Evolutionary conservation across 35 echinoderm and acorn worm species (phyloP).

Genomic region (Apostichopus californicus): DNA sequence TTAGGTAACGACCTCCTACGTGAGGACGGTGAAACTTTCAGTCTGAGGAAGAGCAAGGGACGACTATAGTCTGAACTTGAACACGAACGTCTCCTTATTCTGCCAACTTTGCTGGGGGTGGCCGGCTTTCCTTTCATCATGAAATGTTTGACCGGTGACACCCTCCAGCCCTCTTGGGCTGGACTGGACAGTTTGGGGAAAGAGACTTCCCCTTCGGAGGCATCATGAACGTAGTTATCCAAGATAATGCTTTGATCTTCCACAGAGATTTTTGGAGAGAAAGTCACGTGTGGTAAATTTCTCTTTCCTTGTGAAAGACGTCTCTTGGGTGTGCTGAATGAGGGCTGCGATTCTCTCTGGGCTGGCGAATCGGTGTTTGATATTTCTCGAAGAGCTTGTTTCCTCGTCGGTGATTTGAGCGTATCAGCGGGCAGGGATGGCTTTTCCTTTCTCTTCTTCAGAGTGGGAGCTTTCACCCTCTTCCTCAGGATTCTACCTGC

Average conservation of each 20-base stretch:
- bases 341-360: neutral
- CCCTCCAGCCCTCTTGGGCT: constrained; percentile 50
- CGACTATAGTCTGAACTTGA: constrained; percentile 27
- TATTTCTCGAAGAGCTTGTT: constrained; percentile 48
- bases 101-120: neutral
- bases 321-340: constrained; percentile 61
- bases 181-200: constrained; percentile 86
- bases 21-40: constrained; percentile 54
- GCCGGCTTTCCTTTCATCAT: neutral
- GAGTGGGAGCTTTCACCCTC: neutral
- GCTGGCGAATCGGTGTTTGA: constrained; percentile 20
- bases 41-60: constrained; percentile 21
- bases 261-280: constrained; percentile 62
- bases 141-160: constrained; percentile 67
- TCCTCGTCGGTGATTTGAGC: neutral
- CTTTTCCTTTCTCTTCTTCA: neutral
- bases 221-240: constrained; percentile 84
- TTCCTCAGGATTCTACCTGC: neutral
- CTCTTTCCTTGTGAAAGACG: neutral
- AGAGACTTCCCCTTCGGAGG: constrained; percentile 61
- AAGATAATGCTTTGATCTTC: constrained; percentile 71
- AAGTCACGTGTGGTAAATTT: constrained; percentile 51
- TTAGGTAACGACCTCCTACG: constrained; percentile 55
- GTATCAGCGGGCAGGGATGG: neutral
- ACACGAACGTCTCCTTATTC: constrained; percentile 41